Conservation (phyloP, 2,797 vertebrate genomes). For the Aldrovandia affinis region DNA sequence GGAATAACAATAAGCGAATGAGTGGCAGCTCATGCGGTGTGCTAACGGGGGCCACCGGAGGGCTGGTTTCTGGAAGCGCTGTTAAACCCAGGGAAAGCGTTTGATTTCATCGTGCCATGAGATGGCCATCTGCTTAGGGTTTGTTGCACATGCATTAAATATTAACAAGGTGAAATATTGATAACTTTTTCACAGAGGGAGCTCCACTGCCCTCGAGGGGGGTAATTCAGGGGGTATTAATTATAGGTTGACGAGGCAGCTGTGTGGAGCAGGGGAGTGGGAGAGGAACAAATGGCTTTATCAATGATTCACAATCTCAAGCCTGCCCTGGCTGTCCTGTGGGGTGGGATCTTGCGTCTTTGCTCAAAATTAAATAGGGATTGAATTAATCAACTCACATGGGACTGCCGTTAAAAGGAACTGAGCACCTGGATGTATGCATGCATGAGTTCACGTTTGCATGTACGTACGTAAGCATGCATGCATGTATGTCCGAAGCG, state of each 20-base stretch:
- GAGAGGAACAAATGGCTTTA: constrained; percentile 40
- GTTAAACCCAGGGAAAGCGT: neutral
- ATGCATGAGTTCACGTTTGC: neutral
- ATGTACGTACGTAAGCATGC: neutral
- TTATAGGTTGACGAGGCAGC: constrained; percentile 33
- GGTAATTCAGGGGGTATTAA: constrained; percentile 36
- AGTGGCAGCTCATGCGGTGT: neutral
- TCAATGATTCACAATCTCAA: constrained; percentile 31
- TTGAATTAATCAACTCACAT: neutral
- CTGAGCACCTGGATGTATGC: neutral
- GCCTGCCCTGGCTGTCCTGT: neutral
- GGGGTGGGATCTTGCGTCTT: neutral
- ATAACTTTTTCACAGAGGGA: constrained; percentile 7
- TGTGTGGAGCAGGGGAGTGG: constrained; percentile 21
- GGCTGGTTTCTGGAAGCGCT: neutral
- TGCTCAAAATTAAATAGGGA: constrained; percentile 2
- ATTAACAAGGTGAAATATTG: constrained; percentile 15
- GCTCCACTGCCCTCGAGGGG: constrained; percentile 30
- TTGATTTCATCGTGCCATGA: neutral
- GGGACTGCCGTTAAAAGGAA: neutral
- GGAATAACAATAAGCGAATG: neutral
- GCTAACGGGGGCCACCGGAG: neutral
- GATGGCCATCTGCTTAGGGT: neutral
- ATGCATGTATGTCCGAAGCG: neutral
- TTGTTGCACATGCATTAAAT: neutral